phyloP scores from a whole-genome alignment of 2,888 invertebrate species.

The Apamea monoglypha region DNA sequence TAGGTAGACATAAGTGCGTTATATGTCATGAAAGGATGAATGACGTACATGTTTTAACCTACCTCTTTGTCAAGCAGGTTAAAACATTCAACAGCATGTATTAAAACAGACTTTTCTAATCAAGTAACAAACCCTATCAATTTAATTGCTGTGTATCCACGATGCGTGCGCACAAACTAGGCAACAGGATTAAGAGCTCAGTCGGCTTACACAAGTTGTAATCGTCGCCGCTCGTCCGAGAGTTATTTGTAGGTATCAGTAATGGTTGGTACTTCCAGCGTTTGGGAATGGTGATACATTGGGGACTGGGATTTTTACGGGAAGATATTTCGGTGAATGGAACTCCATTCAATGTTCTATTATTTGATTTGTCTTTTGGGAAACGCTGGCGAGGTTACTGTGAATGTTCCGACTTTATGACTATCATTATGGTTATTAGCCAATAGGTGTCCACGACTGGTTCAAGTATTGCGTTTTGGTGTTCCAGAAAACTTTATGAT shows the following conservation, averaged over 20 bases:
- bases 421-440: too few species aligned
- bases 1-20: neutral
- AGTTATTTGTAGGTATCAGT: slow-evolving; percentile 46
- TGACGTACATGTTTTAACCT: neutral
- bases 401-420: neutral
- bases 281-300: slow-evolving; percentile 30
- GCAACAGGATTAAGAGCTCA: slow-evolving; percentile 60
- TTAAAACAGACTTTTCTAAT: slow-evolving; percentile 17
- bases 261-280: slow-evolving; percentile 31
- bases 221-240: slow-evolving; percentile 49
- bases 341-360: neutral
- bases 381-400: neutral
- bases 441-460: neutral
- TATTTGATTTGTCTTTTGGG: neutral
- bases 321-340: neutral
- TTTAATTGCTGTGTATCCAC: slow-evolving; percentile 24
- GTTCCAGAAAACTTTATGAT: neutral
- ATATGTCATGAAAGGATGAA: neutral
- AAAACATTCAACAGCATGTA: slow-evolving; percentile 6
- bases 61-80: neutral
- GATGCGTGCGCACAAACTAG: slow-evolving; percentile 59
- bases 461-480: neutral
- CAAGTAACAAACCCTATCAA: slow-evolving; percentile 26
- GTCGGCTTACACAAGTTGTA: slow-evolving; percentile 58
- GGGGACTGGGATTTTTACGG: slow-evolving; percentile 24